Percentiles rank a stretch among this genome's conserved stretches.
These are phyloP conservation scores for Enteromius fasciolatus DNA, from an alignment of 2,797 vertebrate species.

Conservation along the genomic window DNA sequence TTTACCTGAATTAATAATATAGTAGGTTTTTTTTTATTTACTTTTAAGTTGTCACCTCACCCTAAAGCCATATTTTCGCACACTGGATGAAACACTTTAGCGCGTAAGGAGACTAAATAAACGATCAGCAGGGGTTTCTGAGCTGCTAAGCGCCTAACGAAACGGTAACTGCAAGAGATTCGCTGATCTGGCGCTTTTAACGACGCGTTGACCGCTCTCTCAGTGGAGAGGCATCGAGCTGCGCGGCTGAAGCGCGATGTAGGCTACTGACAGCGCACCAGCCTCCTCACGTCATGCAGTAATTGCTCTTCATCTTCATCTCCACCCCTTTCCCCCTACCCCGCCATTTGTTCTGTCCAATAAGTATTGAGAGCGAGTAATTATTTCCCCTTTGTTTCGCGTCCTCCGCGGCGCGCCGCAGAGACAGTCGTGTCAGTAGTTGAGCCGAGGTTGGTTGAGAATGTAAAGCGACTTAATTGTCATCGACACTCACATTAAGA, in stretches of 20 bases:
- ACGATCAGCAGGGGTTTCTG: slow-evolving; percentile 54
- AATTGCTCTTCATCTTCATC: slow-evolving; percentile 73
- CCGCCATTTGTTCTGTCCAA: slow-evolving; percentile 60
- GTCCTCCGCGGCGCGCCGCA: slow-evolving; percentile 58
- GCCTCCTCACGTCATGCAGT: slow-evolving; percentile 72
- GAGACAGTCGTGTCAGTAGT: slow-evolving; percentile 71
- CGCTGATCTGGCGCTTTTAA: slow-evolving; percentile 67
- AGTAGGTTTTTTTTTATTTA: neutral
- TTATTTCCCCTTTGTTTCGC: slow-evolving; percentile 70
- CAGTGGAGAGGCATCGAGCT: slow-evolving; percentile 54
- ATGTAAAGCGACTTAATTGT: slow-evolving; percentile 74
- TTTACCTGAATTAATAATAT: neutral
- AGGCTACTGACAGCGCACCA: neutral
- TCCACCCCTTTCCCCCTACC: slow-evolving; percentile 41
- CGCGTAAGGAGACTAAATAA: slow-evolving; percentile 69
- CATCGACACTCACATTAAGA: slow-evolving; percentile 81
- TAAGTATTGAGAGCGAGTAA: slow-evolving; percentile 69
- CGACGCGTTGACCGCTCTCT: slow-evolving; percentile 56
- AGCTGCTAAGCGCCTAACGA: slow-evolving; percentile 62
- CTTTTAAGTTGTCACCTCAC: neutral
- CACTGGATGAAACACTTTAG: neutral
- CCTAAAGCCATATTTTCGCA: neutral
- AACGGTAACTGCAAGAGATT: slow-evolving; percentile 62
- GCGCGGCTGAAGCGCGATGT: slow-evolving; percentile 32
- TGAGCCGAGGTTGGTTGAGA: slow-evolving; percentile 59